Evolutionary conservation across 2,113 vertebrate species (phyloP), one percentile per base, ranked within the genome.

Genomic region (Bostrychus sinensis): DNA sequence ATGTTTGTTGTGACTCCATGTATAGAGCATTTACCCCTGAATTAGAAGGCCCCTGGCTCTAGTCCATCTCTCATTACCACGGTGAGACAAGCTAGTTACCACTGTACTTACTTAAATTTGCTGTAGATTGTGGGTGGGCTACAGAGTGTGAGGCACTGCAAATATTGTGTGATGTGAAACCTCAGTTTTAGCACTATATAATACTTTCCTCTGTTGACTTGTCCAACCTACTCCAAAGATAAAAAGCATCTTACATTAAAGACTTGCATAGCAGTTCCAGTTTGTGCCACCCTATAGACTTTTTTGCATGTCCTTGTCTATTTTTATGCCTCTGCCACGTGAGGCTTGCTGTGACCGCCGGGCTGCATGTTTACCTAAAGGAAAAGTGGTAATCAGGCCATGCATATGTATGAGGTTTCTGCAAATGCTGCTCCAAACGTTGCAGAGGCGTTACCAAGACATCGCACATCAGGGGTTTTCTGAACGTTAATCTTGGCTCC

Each of bases 331-430:
- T 63, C 11, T 62, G 74, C 66, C 25, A 39, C 25, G 45, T 37
- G 26, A 62, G 66, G 57, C 46, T 30, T 5, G 53, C 17, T 48
- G 26, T 61, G 56, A 53, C 74, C 68, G 42, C 26, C n/a, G 10
- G 43, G 38, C 66, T 70, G 37, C 32, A 50, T 80, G 60, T 84
- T 80, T 76, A 76, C 48, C 66, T 73, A 74, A 71, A 68, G 39
- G 34, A 70, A 54, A 58, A 64, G 59, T 55, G 60, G 13, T 74
- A 79, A 82, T 72, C 56, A 68, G 62, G 16, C 30, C 73, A 66
- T 69, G 70, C 66, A 75, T 81, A 79, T 83, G 73, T 43, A 83
- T 76, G 61, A 75, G 23, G 26, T 6, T 28, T 67, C 48, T 65
- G 42, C n/a, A 2, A 70, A 68, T 14, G 4, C 46, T 20, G 55